A percentile compares a stretch with the other conserved stretches of the same genome.
Evolutionary conservation across 1,140 invertebrate genomes (phyloP).

Genomic region (Orchesella cincta): DNA sequence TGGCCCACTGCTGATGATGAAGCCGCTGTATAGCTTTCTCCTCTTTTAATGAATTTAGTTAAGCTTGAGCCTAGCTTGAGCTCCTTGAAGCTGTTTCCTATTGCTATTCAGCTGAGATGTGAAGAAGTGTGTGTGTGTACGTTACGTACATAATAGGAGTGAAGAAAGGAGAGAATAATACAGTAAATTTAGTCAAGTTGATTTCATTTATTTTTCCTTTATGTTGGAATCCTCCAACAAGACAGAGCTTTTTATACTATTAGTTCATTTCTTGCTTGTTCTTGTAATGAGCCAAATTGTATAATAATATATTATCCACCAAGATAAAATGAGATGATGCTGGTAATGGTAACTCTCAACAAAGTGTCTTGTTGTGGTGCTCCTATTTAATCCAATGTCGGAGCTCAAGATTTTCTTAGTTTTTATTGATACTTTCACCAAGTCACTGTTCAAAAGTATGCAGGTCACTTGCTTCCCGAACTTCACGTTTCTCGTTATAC

Average conservation of each 20-base stretch:
- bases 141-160: no score
- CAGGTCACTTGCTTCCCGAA: no score
- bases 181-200: conserved; percentile 28
- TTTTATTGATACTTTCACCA: conserved; percentile 16
- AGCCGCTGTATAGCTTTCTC: conserved; percentile 4
- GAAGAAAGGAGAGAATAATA: conserved; percentile 24
- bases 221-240: conserved; percentile 14
- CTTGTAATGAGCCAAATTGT: conserved; percentile 1
- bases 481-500: no score
- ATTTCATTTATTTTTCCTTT: conserved; percentile 30
- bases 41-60: conserved; percentile 28
- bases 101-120: conserved; percentile 22
- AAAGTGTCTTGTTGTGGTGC: background rate
- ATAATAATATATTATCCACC: background rate
- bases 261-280: background rate
- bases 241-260: background rate
- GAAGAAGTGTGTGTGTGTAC: background rate
- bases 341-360: background rate
- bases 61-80: background rate
- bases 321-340: conserved; percentile 16
- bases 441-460: no score
- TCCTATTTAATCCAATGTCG: background rate
- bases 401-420: background rate
- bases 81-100: background rate
- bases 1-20: conserved; percentile 1